Evolutionary conservation across 2,888 invertebrate species (phyloP), one percentile per base, ranked within the genome.

Genomic region (Leptinotarsa peninsularis): DNA sequence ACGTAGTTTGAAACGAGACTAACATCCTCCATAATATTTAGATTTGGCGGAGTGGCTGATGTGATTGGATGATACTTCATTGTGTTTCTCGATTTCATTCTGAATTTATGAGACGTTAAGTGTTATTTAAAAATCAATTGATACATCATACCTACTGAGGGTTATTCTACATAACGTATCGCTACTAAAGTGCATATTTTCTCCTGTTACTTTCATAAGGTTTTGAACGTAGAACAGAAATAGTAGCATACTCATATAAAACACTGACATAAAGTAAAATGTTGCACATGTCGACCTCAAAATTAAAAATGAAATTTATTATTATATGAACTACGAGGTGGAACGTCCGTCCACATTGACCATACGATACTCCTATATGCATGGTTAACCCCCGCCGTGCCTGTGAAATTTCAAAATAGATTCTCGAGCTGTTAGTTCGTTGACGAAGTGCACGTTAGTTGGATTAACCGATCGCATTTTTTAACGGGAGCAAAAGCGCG

Each of bases 351-450:
- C 60, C 66, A 66, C 77, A 74, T 72, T 81, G 81, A 80, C 82
- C 82, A 82, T 79, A 81, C 79, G 78, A 76, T 75, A 70, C 73
- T 72, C 71, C 78, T 76, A 77, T 77, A 81, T 80, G 82, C 81
- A 80, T 77, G 79, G 80, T 79, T 82, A 76, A 80, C 77, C 79
- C 78, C 78, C 72, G 79, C 75, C 73, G 78, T 80, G 81, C 81
- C 81, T 80, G 77, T 79, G 78, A 78, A 80, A 79, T 75, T 82
- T 81, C 81, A 81, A 83, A 83, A 83, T 82, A 83, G 82, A 81
- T 74, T 70, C 71, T 67, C 58, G 50, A 73, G 75, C 79, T 66
- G 69, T 73, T 81, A 82, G 82, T 82, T 79, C 77, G 77, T 74
- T 73, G 80, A 79, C 78, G 80, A 81, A 81, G 80, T 81, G 80